Conservation (phyloP, 2,797 vertebrate genomes). For the Typhlichthys subterraneus region DNA sequence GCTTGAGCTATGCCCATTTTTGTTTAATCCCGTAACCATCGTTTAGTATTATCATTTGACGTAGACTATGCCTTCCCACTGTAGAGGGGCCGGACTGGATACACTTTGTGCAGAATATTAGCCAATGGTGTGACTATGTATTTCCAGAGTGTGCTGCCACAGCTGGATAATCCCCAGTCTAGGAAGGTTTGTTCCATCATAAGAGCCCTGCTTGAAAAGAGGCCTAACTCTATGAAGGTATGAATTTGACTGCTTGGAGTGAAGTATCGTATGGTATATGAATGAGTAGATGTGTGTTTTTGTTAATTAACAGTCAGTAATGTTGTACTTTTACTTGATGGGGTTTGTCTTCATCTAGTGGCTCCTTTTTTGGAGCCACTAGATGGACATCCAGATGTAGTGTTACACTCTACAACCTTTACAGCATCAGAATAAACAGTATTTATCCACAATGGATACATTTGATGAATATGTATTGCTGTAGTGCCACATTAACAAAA, state of each 20-base stretch:
- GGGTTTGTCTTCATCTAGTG: constrained; percentile 49
- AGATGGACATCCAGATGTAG: not conserved
- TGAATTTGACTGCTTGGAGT: not conserved
- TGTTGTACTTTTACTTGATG: too few relatives aligned
- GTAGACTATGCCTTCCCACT: too few relatives aligned
- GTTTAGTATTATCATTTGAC: not conserved
- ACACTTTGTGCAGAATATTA: not conserved
- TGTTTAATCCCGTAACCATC: too few relatives aligned
- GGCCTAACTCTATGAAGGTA: constrained; percentile 93
- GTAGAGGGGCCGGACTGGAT: not conserved
- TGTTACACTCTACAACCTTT: not conserved
- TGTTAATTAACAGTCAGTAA: too few relatives aligned
- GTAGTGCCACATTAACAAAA: not conserved
- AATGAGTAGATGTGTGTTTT: not conserved
- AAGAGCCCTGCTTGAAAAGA: constrained; percentile 77
- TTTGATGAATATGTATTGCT: not conserved
- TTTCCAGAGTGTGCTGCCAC: constrained; percentile 82
- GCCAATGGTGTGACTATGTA: not conserved
- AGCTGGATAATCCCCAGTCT: constrained; percentile 86
- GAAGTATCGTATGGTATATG: not conserved
- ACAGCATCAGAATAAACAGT: not conserved
- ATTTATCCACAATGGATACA: too few relatives aligned
- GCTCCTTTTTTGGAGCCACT: not conserved
- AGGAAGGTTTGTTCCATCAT: constrained; percentile 84
- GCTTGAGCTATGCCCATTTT: too few relatives aligned